Evolutionary conservation across 1,140 invertebrate genomes (phyloP).

Genomic region (Leptinotarsa texana): DNA sequence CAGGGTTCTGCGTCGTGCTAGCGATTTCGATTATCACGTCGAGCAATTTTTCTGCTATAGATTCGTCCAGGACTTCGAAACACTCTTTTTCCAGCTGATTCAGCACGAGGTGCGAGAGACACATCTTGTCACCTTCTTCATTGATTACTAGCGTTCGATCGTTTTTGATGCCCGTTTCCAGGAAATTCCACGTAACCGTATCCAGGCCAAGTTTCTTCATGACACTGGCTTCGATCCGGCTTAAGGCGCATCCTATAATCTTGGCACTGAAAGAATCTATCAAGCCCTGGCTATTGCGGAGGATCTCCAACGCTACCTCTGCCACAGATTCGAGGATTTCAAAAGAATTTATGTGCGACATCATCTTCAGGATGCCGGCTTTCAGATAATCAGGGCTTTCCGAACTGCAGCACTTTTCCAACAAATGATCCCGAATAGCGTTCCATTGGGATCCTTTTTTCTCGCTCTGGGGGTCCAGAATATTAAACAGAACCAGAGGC

Average conservation of each 20-base stretch:
- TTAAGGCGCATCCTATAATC: constrained; percentile 56
- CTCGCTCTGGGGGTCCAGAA: constrained; percentile 55
- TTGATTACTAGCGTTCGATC: constrained; percentile 38
- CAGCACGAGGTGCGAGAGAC: constrained; percentile 54
- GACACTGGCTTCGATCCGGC: constrained; percentile 53
- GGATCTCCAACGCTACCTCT: constrained; percentile 50
- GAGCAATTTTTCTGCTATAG: constrained; percentile 52
- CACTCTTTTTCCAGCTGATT: constrained; percentile 65
- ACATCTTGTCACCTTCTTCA: constrained; percentile 29
- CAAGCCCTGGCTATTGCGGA: constrained; percentile 52
- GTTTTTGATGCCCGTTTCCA: constrained; percentile 55
- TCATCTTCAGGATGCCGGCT: constrained; percentile 56
- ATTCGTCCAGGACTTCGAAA: constrained; percentile 53
- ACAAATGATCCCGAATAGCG: constrained; percentile 52
- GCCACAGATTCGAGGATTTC: constrained; percentile 56
- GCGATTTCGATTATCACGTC: constrained; percentile 53
- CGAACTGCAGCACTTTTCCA: constrained; percentile 45
- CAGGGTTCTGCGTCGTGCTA: constrained; percentile 41
- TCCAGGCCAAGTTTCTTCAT: constrained; percentile 36
- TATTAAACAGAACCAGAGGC: constrained; percentile 58
- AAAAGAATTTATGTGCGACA: constrained; percentile 61
- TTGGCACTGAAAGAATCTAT: constrained; percentile 58
- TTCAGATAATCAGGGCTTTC: constrained; percentile 56
- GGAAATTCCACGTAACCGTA: constrained; percentile 55
- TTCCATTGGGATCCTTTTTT: constrained; percentile 40